phyloP scores from a whole-genome alignment of 2,888 invertebrate species.

The Leptopilina drosophilae region DNA sequence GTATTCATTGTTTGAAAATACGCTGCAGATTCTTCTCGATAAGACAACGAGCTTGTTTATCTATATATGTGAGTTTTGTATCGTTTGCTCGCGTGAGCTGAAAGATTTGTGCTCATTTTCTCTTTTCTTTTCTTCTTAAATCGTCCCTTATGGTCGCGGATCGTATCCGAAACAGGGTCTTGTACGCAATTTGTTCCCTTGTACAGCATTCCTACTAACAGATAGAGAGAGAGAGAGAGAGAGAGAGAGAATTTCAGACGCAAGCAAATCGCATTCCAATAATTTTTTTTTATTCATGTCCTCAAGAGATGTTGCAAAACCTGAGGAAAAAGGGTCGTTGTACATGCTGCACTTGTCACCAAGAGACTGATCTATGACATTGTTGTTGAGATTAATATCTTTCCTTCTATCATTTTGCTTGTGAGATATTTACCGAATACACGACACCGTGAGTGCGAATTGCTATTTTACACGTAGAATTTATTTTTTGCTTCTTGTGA shows the following conservation, averaged over 20 bases:
- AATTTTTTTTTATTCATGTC: not conserved
- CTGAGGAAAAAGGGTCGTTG: conserved; percentile 24
- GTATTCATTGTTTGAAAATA: conserved; percentile 75
- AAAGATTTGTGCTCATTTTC: conserved; percentile 64
- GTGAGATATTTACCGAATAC: not conserved
- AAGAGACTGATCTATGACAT: conserved; percentile 17
- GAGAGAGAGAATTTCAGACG: conserved; percentile 41
- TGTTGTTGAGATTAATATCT: conserved; percentile 13
- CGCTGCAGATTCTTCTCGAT: conserved; percentile 67
- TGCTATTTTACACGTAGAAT: too few species aligned
- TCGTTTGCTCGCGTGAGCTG: conserved; percentile 22
- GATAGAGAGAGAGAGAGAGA: too few species aligned
- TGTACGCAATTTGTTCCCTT: conserved; percentile 74
- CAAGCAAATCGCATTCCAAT: conserved; percentile 48
- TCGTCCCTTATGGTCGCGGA: conserved; percentile 51
- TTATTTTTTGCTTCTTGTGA: too few species aligned
- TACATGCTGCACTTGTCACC: conserved; percentile 2
- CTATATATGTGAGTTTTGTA: conserved; percentile 27
- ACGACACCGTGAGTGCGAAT: not conserved
- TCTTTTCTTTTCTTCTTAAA: conserved; percentile 44
- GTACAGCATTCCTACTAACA: conserved; percentile 48
- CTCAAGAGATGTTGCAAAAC: conserved; percentile 39
- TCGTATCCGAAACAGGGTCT: conserved; percentile 66
- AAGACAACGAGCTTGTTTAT: conserved; percentile 53
- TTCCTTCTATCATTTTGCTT: not conserved